A percentile compares a stretch with the other conserved stretches of the same genome.
These are phyloP conservation scores for Leptinotarsa texana DNA, from an alignment of 1,140 invertebrate genomes.

Conservation along the genomic window DNA sequence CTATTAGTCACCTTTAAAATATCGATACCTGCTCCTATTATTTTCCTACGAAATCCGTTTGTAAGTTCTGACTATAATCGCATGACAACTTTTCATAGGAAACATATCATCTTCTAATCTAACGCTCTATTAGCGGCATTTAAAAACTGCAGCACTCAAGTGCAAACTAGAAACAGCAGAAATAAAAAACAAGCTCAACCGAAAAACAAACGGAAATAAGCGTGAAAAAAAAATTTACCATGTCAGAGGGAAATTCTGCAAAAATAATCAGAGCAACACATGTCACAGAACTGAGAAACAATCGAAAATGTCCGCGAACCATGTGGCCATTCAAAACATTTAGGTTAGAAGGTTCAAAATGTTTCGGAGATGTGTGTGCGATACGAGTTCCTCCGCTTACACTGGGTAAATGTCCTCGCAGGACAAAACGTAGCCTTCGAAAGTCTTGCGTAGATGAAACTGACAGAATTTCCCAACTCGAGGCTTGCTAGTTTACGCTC, in stretches of 20 bases:
- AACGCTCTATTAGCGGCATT: background rate
- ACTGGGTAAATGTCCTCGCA: conserved; percentile 17
- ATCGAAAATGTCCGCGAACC: background rate
- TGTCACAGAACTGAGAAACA: conserved; percentile 5
- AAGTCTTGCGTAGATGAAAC: conserved; percentile 10
- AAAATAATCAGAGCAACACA: conserved; percentile 3
- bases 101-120: background rate
- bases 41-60: too few relatives aligned
- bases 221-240: background rate
- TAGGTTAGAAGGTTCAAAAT: background rate
- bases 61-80: too few relatives aligned
- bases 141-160: background rate
- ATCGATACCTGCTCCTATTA: too few relatives aligned
- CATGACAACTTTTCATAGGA: too few relatives aligned
- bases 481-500: background rate
- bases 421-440: background rate
- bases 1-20: too few relatives aligned
- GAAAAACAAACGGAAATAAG: background rate
- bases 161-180: background rate
- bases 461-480: background rate
- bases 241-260: background rate
- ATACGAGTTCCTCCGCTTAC: background rate
- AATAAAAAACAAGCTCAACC: conserved; percentile 1
- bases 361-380: background rate
- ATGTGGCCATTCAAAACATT: conserved; percentile 1